These are phyloP conservation scores for Drosophila dives DNA, from an alignment of 2,888 invertebrate species.

Conservation along the genomic window DNA sequence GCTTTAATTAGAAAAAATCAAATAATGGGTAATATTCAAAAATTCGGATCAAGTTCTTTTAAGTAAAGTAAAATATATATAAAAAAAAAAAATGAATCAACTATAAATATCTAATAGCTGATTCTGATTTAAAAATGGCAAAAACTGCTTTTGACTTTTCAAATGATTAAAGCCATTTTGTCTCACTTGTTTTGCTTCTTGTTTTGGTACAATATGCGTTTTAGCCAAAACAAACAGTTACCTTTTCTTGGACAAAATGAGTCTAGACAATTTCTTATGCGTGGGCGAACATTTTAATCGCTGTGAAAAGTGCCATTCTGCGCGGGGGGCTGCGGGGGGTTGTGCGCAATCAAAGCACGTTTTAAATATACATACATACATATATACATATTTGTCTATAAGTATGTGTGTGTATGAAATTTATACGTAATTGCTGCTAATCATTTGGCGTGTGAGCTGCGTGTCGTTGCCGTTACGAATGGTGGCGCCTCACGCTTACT, in stretches of 20 bases:
- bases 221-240: not conserved
- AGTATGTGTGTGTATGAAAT: not conserved
- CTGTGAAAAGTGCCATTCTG: constrained; percentile 25
- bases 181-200: not conserved
- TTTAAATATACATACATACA: not conserved
- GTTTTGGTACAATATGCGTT: not conserved
- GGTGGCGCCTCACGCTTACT: constrained; percentile 49
- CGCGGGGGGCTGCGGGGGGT: not conserved
- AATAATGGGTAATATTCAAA: no score
- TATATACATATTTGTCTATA: no score
- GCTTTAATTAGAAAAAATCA: no score
- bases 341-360: constrained; percentile 44
- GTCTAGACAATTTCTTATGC: constrained; percentile 18
- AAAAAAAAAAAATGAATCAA: not conserved
- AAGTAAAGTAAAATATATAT: not conserved
- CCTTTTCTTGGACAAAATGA: not conserved
- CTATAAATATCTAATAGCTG: not conserved
- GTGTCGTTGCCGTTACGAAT: constrained; percentile 40
- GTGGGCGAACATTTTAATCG: constrained; percentile 18
- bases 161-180: not conserved
- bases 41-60: no score
- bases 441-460: constrained; percentile 57
- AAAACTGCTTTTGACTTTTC: not conserved
- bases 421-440: constrained; percentile 48
- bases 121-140: not conserved